Percentiles rank a stretch among this genome's conserved stretches.
Evolutionary conservation across 1,140 invertebrate genomes (phyloP).

Genomic region (Drosophila tropicalis): DNA sequence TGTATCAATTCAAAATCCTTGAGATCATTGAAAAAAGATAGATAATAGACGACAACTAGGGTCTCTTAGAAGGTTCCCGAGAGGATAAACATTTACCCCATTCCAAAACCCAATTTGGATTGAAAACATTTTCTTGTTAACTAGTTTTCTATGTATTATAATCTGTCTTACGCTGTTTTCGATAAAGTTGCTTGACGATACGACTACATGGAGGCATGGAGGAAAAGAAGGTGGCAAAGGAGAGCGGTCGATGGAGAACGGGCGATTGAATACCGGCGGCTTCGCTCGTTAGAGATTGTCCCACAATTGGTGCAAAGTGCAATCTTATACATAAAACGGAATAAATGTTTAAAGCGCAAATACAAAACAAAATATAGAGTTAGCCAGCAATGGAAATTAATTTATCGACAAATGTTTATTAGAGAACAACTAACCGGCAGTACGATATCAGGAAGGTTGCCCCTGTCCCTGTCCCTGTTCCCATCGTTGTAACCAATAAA

Average conservation of each 20-base stretch:
- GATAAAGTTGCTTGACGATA: slow-evolving; percentile 11
- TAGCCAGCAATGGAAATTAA: slow-evolving; percentile 13
- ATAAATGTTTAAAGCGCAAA: slow-evolving; percentile 58
- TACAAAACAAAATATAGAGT: slow-evolving; percentile 16
- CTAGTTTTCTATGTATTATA: background rate
- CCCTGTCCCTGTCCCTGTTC: slow-evolving; percentile 18
- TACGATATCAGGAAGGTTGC: slow-evolving; percentile 51
- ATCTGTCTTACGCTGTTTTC: background rate
- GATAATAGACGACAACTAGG: too few relatives aligned
- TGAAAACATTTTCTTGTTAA: background rate
- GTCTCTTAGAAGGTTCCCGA: too few relatives aligned
- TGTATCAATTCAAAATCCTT: too few relatives aligned
- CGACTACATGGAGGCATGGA: background rate
- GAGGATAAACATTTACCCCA: too few relatives aligned
- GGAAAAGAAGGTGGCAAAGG: background rate
- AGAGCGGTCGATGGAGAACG: too few relatives aligned
- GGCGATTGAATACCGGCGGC: background rate
- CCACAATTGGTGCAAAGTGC: slow-evolving; percentile 61
- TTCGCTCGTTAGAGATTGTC: slow-evolving; percentile 22
- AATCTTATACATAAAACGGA: slow-evolving; percentile 11
- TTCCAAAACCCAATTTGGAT: background rate
- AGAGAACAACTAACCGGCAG: slow-evolving; percentile 12
- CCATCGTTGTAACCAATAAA: slow-evolving; percentile 34
- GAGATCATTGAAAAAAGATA: too few relatives aligned
- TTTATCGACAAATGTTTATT: slow-evolving; percentile 56